These are phyloP conservation scores for Meda fulgida DNA, from an alignment of 2,797 vertebrate genomes.

Conservation along the genomic window DNA sequence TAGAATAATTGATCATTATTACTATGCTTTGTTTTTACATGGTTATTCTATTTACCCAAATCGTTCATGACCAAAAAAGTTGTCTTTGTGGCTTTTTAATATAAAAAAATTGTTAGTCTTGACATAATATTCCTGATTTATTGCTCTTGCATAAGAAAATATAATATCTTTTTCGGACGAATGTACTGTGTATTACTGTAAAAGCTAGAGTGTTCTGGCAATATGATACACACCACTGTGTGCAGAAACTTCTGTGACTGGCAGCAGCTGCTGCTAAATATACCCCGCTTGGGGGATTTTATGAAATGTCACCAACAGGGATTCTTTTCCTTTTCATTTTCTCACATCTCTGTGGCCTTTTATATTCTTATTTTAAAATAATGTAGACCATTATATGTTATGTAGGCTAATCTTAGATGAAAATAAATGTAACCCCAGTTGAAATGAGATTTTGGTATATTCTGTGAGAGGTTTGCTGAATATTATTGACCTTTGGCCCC, in stretches of 20 bases:
- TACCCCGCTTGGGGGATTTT: conserved; percentile 30
- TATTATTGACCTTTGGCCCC: not conserved
- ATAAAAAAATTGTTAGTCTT: not conserved
- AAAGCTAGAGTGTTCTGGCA: conserved; percentile 51
- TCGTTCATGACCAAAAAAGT: conserved; percentile 14
- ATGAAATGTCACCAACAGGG: conserved; percentile 27
- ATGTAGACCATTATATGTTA: not conserved
- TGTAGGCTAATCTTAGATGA: conserved; percentile 24
- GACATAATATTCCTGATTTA: not conserved
- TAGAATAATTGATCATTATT: conserved; percentile 28
- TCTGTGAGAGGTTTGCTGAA: not conserved
- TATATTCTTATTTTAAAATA: conserved; percentile 17
- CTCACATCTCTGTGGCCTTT: conserved; percentile 54
- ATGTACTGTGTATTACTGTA: conserved; percentile 45
- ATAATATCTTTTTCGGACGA: conserved; percentile 26
- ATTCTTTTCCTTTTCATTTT: conserved; percentile 21
- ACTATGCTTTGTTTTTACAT: conserved; percentile 21
- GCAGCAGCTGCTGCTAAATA: conserved; percentile 22
- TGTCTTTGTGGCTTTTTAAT: conserved; percentile 32
- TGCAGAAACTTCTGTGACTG: conserved; percentile 33
- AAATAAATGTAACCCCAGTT: conserved; percentile 3
- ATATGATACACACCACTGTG: conserved; percentile 40
- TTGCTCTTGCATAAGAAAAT: conserved; percentile 2
- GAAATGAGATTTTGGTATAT: not conserved
- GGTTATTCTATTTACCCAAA: conserved; percentile 7